Conservation (phyloP, 2,113 vertebrate genomes). For the Pelodiscus sinensis region DNA sequence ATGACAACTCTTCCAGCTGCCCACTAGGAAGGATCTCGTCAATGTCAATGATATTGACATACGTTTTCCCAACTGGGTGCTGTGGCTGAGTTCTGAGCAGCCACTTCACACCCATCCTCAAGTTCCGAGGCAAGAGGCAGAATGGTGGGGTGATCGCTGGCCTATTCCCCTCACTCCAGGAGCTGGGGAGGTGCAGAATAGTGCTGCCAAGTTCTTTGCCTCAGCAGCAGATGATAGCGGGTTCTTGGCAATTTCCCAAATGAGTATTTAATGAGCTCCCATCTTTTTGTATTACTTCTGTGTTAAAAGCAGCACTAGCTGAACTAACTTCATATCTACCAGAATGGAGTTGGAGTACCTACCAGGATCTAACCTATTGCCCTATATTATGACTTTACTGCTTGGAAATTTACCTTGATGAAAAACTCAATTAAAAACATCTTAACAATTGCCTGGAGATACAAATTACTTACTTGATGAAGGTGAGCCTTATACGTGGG, state of each 20-base stretch:
- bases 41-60: background rate
- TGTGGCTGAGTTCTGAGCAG: too few relatives aligned
- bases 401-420: conserved; percentile 6
- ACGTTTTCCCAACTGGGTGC: too few relatives aligned
- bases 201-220: background rate
- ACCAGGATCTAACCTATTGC: background rate
- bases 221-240: background rate
- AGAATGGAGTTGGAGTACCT: background rate
- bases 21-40: background rate
- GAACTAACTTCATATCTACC: background rate
- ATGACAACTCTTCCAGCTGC: background rate
- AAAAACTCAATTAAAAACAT: background rate
- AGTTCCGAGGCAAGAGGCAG: background rate
- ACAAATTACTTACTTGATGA: background rate
- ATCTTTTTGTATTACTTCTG: background rate
- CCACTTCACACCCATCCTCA: too few relatives aligned
- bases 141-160: background rate
- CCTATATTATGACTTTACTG: background rate
- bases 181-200: background rate
- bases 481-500: conserved; percentile 1
- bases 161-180: background rate
- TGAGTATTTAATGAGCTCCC: background rate
- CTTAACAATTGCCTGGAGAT: background rate
- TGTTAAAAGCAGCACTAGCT: background rate
- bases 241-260: background rate